Evolutionary conservation across 2,113 vertebrate species (phyloP).

Genomic region (Zosterops japonicus): DNA sequence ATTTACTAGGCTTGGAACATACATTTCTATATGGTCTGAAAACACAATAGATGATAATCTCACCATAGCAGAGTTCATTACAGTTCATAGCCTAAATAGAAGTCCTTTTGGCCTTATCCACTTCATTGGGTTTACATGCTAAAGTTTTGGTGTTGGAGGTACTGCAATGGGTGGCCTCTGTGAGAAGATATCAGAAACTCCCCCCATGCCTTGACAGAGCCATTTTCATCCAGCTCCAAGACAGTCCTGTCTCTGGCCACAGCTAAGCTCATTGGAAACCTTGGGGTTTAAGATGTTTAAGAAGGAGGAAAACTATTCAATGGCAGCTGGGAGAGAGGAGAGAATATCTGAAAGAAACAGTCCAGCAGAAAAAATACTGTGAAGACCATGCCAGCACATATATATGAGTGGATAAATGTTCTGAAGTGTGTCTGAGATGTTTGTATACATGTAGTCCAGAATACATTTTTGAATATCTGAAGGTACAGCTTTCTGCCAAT

Average conservation of each 20-base stretch:
- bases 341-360: background rate
- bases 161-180: background rate
- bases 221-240: background rate
- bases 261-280: rapidly evolving
- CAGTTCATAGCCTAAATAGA: background rate
- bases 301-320: background rate
- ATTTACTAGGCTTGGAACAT: background rate
- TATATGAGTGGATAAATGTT: background rate
- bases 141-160: background rate
- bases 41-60: background rate
- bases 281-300: background rate
- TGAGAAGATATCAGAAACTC: background rate
- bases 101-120: background rate
- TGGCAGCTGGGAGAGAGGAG: background rate
- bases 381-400: background rate
- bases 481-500: background rate
- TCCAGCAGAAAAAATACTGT: background rate
- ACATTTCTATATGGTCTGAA: background rate
- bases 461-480: background rate
- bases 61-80: background rate
- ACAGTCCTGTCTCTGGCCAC: background rate
- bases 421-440: background rate
- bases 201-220: background rate
- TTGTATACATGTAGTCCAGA: background rate
- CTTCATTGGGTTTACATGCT: background rate